Percentiles rank a stretch among this genome's conserved stretches.
These are phyloP conservation scores for Microcebus griseorufus DNA, from an alignment of 2,113 vertebrate species.

Conservation along the genomic window DNA sequence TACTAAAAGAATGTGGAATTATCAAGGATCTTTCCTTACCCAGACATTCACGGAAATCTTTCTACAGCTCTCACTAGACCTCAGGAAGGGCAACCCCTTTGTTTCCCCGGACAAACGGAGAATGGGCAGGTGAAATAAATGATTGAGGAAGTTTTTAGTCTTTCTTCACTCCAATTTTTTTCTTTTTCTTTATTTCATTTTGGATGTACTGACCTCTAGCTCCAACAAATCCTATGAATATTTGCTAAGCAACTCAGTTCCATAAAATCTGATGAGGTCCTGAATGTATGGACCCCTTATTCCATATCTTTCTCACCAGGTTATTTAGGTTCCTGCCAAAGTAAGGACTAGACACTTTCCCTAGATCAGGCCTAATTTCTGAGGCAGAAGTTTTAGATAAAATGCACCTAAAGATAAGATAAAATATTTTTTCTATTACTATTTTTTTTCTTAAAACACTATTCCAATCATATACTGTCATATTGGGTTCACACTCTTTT, in stretches of 20 bases:
- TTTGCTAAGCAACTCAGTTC: not conserved
- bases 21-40: not conserved
- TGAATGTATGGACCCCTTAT: not conserved
- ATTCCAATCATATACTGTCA: not conserved
- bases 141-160: not conserved
- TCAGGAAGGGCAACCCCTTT: not conserved
- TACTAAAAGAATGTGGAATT: not conserved
- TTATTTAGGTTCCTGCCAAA: not conserved
- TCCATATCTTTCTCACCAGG: rapidly evolving
- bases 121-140: not conserved
- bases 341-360: not conserved
- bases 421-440: not conserved
- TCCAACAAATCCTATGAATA: not conserved
- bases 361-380: not conserved
- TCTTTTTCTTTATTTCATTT: not conserved
- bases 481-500: not conserved
- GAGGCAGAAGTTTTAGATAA: not conserved
- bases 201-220: not conserved
- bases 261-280: not conserved
- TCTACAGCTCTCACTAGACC: not conserved
- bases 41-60: not conserved
- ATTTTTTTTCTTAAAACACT: not conserved
- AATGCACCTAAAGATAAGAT: not conserved
- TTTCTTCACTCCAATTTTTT: not conserved
- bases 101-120: not conserved